Base-by-base conservation (phyloP, 2,113 vertebrate genomes). In the Halcyon senegalensis region DNA sequence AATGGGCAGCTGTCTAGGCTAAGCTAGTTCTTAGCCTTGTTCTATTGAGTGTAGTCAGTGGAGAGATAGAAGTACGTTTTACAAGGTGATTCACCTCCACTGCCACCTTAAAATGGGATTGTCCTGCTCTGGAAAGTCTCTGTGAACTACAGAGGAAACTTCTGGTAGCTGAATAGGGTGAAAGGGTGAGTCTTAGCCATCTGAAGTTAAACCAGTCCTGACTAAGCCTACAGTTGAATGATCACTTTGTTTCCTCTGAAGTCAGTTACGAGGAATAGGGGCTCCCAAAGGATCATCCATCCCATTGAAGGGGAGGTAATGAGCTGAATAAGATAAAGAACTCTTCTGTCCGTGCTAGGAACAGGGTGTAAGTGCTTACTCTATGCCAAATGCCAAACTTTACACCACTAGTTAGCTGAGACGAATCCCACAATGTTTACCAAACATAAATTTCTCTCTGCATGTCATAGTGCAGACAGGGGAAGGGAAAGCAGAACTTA, bases 401-500 rank as follows among this genome's bases (percentile, higher is more conserved):
- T 48, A 35, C 27, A 21, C 4, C 13, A 5, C 5, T 33, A 43
- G 5, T 27, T 31, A 3, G 3, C n/a, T 12, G 12, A 59, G n/a
- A 18, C 35, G n/a, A 75, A 66, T 56, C 23, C 39, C 24, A 59
- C 17, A 10, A 12, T 4, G 9, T 16, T 75, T 30, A 37, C 13
- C 12, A n/a, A 28, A 16, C 14, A 4, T 14, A 18, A 53, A 39
- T 74, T 66, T 44, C 64, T 21, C 28, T 39, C 41, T 66, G 25
- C 30, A 59, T 51, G 17, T 4, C 39, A 5, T 15, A 39, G 28
- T 15, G 39, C 7, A 64, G 28, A 3, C 2, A 1, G 0, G 1
- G 35, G 28, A 64, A 86, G 13, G 44, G 23, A 80, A 66, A 18
- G 50, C 12, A 72, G 31, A 58, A 10, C 55, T 60, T 63, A 18